Evolutionary conservation across 2,888 invertebrate species (phyloP), one percentile per base, ranked within the genome.

Genomic region (Lymantria monacha): DNA sequence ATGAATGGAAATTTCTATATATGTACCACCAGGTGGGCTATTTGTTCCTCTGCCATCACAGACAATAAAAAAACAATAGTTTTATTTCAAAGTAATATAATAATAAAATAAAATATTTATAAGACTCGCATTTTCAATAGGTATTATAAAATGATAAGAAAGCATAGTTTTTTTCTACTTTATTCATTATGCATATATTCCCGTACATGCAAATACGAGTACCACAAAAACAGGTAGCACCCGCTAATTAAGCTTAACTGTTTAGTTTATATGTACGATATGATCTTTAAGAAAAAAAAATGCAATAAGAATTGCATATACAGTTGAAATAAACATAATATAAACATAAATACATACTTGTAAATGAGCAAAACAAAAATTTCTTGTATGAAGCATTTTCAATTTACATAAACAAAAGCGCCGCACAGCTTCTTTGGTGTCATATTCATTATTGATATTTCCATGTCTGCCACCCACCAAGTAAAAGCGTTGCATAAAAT

Each of bases 401-500:
- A 70, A 81, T 75, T 77, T 74, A 70, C 71, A 80, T 76, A 76
- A 72, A 76, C 68, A 76, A 79, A 75, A 76, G 70, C 62, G 61
- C 65, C 66, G 68, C 69, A 48, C 61, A 72, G 68, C 74, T 69
- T 69, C 72, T 73, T 70, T 70, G 81, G 85, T 81, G 82, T 86
- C 80, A 81, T 74, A 76, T 81, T 77, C 77, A 79, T 80, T 83
- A 79, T 76, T 76, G 78, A 79, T 82, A 79, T 83, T 83, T 81
- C 81, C 77, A 81, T 76, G 74, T 74, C 70, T 72, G 82, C 90
- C 90, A 90, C 90, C 90, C 90, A 90, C 77, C 72, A 78, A 81
- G 87, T 74, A 75, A 77, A 81, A 80, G 78, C 80, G 78, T 77
- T 84, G 87, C 84, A 86, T 87, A 83, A 87, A 87, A 87, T 89